Base-by-base conservation (phyloP, 2,797 vertebrate species). In the Tamandua tetradactyla region DNA sequence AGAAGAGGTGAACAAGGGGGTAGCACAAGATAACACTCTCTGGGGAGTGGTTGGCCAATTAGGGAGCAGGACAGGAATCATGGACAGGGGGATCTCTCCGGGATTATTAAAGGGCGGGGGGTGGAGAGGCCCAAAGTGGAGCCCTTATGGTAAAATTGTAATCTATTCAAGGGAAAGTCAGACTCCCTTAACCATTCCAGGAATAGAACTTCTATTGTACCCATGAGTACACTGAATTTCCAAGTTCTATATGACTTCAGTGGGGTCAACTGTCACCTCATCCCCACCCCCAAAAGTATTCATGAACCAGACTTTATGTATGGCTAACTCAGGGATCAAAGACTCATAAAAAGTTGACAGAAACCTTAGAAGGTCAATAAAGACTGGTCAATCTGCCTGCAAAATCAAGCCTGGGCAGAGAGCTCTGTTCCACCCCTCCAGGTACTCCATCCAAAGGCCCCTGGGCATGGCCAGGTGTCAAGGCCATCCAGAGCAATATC, bases 31-130 rank as follows among this genome's bases (percentile, higher is more conserved):
- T 12, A 64, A 88, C 79, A 68, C 9, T 76, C 55, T 37, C 3
- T 9, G 68, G 52, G 20, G 10, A 25, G 23, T 17, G 40, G 35
- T 2, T 1, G 37, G 18, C 23, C n/a, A n/a, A 68, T n/a, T n/a
- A n/a, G 11, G 15, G 2, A 8, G 12, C 9, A n/a, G 37, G 10
- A 59, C 52, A 69, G 23, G 71, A 42, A 42, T 79, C 37, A 44
- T 0, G 12, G 42, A 59, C 17, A 9, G 71, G 62, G 15, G 32
- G 62, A 35, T 14, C n/a, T 79, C 49, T 44, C 59, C 22, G 11
- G 44, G 17, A 75, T 30, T 1, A 62, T 10, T 55, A 27, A 11
- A 25, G 0, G 1, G 5, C n/a, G 57, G 6, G n/a, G 17, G 1
- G 25, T 0, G 35, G 72, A 14, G 23, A 30, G 71, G n/a, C n/a